phyloP scores from a whole-genome alignment of 1,140 invertebrate genomes.

The Planococcus citri region DNA sequence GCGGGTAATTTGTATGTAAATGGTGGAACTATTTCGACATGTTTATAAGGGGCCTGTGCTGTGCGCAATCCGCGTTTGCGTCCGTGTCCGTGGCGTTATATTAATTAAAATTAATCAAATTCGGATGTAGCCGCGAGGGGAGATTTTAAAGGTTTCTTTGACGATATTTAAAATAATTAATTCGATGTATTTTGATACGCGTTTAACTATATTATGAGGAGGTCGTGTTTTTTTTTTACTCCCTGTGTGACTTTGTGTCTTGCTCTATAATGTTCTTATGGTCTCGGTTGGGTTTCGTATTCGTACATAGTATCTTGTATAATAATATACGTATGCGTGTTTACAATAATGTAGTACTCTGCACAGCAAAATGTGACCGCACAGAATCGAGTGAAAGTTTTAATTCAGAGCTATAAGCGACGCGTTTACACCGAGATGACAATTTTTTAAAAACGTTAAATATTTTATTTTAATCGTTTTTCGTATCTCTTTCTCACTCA shows the following conservation, averaged over 20 bases:
- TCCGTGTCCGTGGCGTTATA: too few species aligned
- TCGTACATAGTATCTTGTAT: too few species aligned
- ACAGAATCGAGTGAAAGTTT: not conserved
- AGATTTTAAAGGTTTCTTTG: not conserved
- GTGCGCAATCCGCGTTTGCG: too few species aligned
- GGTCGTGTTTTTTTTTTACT: too few species aligned
- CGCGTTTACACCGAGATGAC: not conserved
- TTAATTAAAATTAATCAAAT: conserved; percentile 9
- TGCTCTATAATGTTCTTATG: too few species aligned
- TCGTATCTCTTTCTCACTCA: too few species aligned
- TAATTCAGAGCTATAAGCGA: not conserved
- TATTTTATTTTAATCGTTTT: not conserved
- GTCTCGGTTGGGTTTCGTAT: not conserved
- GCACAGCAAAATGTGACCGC: not conserved
- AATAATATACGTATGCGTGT: too few species aligned
- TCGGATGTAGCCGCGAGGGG: not conserved
- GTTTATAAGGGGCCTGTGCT: not conserved
- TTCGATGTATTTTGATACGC: not conserved
- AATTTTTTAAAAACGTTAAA: not conserved
- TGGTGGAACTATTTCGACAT: not conserved
- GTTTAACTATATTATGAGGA: too few species aligned
- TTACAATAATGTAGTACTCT: too few species aligned
- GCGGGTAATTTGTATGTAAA: conserved; percentile 2
- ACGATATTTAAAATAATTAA: not conserved
- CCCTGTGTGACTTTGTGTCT: too few species aligned